A percentile compares a stretch with the other conserved stretches of the same genome.
These are phyloP conservation scores for Epizoanthus scotinus DNA, from an alignment of 92 coral and sea anemone genomes.

Conservation along the genomic window DNA sequence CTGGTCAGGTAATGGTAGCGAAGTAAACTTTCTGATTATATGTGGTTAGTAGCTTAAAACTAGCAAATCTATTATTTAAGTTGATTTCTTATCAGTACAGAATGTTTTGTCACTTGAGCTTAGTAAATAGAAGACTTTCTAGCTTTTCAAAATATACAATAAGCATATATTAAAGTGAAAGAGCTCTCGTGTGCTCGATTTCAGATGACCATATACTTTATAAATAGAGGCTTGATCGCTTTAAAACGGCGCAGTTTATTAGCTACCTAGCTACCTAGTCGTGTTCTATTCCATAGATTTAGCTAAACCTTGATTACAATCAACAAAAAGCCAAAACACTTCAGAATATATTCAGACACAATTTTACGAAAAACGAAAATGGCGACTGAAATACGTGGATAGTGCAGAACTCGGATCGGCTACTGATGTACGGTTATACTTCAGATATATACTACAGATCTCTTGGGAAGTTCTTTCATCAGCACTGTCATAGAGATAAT, in stretches of 20 bases:
- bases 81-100: constrained; percentile 10
- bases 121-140: background rate
- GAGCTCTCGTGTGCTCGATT: background rate
- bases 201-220: background rate
- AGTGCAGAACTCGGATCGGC: background rate
- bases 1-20: background rate
- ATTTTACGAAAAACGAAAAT: background rate
- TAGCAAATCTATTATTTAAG: constrained; percentile 2
- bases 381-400: background rate
- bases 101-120: constrained; percentile 13
- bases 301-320: too few relatives aligned
- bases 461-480: background rate
- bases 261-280: too few relatives aligned
- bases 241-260: background rate
- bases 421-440: background rate
- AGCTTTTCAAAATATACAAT: background rate
- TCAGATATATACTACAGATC: background rate
- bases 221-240: background rate
- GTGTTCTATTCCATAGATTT: too few relatives aligned
- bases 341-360: too few relatives aligned
- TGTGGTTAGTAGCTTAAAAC: background rate
- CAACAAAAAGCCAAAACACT: too few relatives aligned
- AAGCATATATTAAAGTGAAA: background rate
- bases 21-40: background rate
- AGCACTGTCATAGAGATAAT: background rate